phyloP scores from a whole-genome alignment of 2,797 vertebrate genomes.

The Chaetodon trifasciatus region DNA sequence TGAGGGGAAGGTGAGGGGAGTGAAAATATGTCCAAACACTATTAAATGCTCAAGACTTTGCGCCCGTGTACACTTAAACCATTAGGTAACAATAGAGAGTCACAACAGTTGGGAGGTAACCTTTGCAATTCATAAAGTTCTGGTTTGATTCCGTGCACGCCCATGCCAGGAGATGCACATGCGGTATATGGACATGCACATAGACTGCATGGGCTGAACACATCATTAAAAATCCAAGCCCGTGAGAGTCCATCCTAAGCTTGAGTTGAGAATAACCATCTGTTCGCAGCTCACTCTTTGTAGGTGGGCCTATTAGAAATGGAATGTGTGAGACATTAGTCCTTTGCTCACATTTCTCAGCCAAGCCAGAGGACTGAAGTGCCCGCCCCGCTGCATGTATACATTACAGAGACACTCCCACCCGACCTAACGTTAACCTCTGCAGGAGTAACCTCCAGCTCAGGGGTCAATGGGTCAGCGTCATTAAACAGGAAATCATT shows the following conservation, averaged over 20 bases:
- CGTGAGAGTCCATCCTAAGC: slow-evolving; percentile 55
- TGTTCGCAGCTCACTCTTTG: slow-evolving; percentile 72
- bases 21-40: slow-evolving; percentile 55
- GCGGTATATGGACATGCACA: not conserved
- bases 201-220: slow-evolving; percentile 32
- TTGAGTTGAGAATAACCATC: slow-evolving; percentile 71
- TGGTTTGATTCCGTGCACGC: slow-evolving; percentile 14
- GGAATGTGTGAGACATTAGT: slow-evolving; percentile 76
- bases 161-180: slow-evolving; percentile 30
- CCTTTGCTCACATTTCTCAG: slow-evolving; percentile 64
- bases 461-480: slow-evolving; percentile 45
- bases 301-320: slow-evolving; percentile 76
- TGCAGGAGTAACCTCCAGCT: slow-evolving; percentile 57
- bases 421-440: slow-evolving; percentile 70
- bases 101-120: slow-evolving; percentile 14
- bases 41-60: slow-evolving; percentile 50
- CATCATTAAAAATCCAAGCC: slow-evolving; percentile 61
- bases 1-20: slow-evolving; percentile 40
- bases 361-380: slow-evolving; percentile 42
- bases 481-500: slow-evolving; percentile 59
- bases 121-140: slow-evolving; percentile 10
- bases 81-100: slow-evolving; percentile 17
- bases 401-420: slow-evolving; percentile 69
- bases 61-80: slow-evolving; percentile 6
- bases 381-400: slow-evolving; percentile 50